phyloP scores from a whole-genome alignment of 2,113 vertebrate genomes.

The Murina feae region DNA sequence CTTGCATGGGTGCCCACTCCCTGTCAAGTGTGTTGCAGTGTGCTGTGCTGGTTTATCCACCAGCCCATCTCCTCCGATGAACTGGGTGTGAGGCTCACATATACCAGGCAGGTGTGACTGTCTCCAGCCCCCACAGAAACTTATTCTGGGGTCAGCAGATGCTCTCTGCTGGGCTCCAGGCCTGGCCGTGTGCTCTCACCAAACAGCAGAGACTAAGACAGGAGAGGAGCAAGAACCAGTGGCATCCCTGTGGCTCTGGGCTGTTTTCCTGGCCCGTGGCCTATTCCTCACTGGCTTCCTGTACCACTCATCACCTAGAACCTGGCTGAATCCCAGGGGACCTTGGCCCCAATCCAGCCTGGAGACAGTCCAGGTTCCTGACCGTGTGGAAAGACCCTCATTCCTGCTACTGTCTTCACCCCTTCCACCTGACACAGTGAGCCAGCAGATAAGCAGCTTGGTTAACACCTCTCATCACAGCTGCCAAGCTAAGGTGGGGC shows the following conservation, averaged over 20 bases:
- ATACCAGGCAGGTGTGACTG: neutral
- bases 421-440: constrained; percentile 7
- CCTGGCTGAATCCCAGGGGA: neutral
- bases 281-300: neutral
- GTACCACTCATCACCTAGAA: neutral
- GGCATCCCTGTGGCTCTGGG: neutral
- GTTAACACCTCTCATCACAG: neutral
- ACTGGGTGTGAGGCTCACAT: neutral
- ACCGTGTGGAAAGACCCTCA: neutral
- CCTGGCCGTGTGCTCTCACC: neutral
- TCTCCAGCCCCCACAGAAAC: neutral
- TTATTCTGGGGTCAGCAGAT: neutral
- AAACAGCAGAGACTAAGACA: neutral
- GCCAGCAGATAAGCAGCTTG: constrained; percentile 31
- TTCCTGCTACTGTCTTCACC: neutral
- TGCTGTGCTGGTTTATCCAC: neutral
- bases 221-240: neutral
- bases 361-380: neutral
- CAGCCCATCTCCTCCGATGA: neutral
- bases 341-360: neutral
- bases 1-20: rapidly evolving
- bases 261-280: neutral
- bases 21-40: rapidly evolving
- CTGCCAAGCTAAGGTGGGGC: constrained; percentile 55
- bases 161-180: neutral